phyloP scores from a whole-genome alignment of 2,113 vertebrate species.

The Anguilla japonica region DNA sequence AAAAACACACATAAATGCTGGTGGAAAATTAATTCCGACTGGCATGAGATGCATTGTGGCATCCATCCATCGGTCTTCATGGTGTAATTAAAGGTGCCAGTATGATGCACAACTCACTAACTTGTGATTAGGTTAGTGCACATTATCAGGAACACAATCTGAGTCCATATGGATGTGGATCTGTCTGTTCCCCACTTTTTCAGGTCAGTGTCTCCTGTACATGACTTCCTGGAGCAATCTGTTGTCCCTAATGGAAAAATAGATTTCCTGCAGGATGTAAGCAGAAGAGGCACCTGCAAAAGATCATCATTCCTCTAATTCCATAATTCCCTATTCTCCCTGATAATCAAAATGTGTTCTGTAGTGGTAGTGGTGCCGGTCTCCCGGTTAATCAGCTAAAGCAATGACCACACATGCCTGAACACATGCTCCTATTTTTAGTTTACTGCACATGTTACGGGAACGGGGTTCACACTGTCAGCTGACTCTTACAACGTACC shows the following conservation, averaged over 20 bases:
- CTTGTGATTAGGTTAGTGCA: background rate
- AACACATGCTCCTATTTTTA: too few species aligned
- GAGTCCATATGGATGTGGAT: background rate
- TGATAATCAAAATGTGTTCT: background rate
- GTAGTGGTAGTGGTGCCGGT: background rate
- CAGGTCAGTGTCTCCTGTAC: background rate
- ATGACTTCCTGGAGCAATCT: constrained; percentile 15
- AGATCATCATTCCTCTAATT: background rate
- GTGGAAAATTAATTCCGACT: background rate
- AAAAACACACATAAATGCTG: background rate
- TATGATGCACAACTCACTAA: background rate
- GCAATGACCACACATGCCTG: too few species aligned
- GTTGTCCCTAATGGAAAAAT: background rate
- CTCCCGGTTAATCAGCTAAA: too few species aligned
- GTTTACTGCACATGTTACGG: too few species aligned
- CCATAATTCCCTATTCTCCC: background rate
- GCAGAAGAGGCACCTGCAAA: background rate
- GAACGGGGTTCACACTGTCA: background rate
- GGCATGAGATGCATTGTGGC: background rate
- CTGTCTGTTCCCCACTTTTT: background rate
- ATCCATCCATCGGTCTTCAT: background rate
- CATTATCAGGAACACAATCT: background rate
- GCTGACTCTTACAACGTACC: background rate
- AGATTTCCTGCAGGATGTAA: background rate
- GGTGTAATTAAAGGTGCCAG: background rate